Conservation (phyloP, 2,888 invertebrate genomes). For the Coelopa pilipes region DNA sequence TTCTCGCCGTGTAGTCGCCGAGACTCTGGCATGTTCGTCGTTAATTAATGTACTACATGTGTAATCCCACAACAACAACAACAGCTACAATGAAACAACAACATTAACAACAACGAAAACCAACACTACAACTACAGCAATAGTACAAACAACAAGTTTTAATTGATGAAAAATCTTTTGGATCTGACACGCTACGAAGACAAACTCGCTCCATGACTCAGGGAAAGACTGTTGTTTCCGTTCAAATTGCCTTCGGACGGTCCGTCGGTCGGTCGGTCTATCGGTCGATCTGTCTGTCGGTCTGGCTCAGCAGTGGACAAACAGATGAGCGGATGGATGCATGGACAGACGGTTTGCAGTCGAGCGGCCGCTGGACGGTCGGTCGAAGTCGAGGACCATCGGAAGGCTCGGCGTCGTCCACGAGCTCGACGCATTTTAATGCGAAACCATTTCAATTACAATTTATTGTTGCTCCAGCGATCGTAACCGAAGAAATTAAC, state of each 20-base stretch:
- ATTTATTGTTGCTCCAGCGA: not conserved
- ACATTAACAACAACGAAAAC: not conserved
- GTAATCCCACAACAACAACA: too few relatives aligned
- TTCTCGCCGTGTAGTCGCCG: too few relatives aligned
- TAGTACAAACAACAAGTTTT: not conserved
- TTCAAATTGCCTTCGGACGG: not conserved
- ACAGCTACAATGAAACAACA: not conserved
- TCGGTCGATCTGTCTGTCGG: too few relatives aligned
- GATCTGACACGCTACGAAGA: conserved; percentile 9
- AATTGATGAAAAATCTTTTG: conserved; percentile 20
- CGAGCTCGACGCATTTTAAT: not conserved
- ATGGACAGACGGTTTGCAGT: too few relatives aligned
- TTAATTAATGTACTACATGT: too few relatives aligned
- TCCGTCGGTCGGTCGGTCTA: not conserved
- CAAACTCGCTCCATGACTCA: conserved; percentile 13
- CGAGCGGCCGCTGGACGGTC: too few relatives aligned
- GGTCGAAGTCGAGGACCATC: not conserved
- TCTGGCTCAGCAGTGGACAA: not conserved
- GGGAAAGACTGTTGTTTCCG: conserved; percentile 7
- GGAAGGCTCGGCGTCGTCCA: not conserved
- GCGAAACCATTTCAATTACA: conserved; percentile 15
- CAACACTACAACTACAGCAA: not conserved
- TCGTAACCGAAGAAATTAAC: not conserved
- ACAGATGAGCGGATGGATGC: not conserved
- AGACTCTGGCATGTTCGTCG: too few relatives aligned